Evolutionary conservation across 2,888 invertebrate genomes (phyloP).

Genomic region (Leptopilina syphax): DNA sequence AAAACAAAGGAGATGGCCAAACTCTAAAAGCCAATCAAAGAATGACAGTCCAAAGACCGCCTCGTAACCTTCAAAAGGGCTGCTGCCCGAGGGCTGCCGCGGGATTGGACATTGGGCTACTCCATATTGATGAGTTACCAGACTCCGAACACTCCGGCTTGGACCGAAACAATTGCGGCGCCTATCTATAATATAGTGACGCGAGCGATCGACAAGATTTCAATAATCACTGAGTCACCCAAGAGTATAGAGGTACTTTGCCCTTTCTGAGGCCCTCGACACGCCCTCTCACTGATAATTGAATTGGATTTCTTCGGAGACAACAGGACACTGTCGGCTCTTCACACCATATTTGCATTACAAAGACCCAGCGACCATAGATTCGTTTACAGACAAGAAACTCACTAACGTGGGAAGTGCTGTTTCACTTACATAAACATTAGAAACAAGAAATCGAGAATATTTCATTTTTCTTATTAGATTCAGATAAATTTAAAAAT

Average conservation of each 20-base stretch:
- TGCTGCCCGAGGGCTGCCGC: conserved; percentile 72
- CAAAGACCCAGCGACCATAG: conserved; percentile 10
- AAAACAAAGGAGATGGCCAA: conserved; percentile 63
- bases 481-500: no score
- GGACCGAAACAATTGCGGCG: conserved; percentile 50
- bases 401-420: neutral
- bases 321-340: conserved; percentile 22
- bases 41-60: conserved; percentile 72
- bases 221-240: conserved; percentile 39
- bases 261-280: conserved; percentile 31
- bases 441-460: neutral
- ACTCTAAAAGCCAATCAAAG: conserved; percentile 76
- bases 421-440: neutral
- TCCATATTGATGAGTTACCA: conserved; percentile 74
- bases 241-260: conserved; percentile 21
- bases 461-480: neutral
- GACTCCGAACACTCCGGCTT: conserved; percentile 25
- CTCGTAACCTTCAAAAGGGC: conserved; percentile 72
- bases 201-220: conserved; percentile 40
- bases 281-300: conserved; percentile 49
- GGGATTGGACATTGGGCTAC: conserved; percentile 71
- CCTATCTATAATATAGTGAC: conserved; percentile 15
- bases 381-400: conserved; percentile 11
- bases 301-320: conserved; percentile 43
- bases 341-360: conserved; percentile 18